Evolutionary conservation across 2,888 invertebrate species (phyloP), one percentile per base, ranked within the genome.

Genomic region (Drosophila niveifrons): DNA sequence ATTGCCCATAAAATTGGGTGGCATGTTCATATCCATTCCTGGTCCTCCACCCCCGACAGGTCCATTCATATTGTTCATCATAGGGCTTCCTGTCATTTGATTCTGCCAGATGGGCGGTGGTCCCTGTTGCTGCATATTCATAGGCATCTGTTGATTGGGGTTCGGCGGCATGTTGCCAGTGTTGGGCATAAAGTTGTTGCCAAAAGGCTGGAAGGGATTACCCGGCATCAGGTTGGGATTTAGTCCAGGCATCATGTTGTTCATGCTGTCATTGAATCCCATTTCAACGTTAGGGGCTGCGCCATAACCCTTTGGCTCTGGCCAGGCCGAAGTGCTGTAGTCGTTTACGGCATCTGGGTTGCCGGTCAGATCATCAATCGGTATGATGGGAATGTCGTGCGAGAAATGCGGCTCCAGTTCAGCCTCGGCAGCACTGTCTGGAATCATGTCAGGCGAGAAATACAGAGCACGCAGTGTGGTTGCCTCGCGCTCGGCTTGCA

Each of bases 401-500:
- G 95, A 95, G 41, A 94, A 94, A 84, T 96, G 96, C 15, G 95
- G 95, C 92, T 98, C 97, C 61, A 95, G 93, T 82, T 98, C 98
- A 1, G 98, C 97, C 93, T 98, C 98, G 18, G 95, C 94, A 0
- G 98, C 94, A 28, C 96, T 95, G 90, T 98, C 98, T 0, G 98
- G 98, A 73, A 98, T 96, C 95, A 96, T 95, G 72, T 95, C 94
- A 83, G 95, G 95, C 81, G 95, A 95, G 91, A 97, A 97, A 92
- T 97, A 97, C 17, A 97, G 92, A 0, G 96, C 96, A 88, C 96
- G 96, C 18, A 98, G 93, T 2, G 97, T 96, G 41, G 95, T 95
- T 90, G 96, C 96, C 92, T 98, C 98, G 17, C 98, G 94, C 56
- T 97, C 96, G 75, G 96, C 96, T 92, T 98, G 98, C 56, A 97